Percentiles rank a stretch among this genome's conserved stretches.
phyloP scores from a whole-genome alignment of 2,113 vertebrate genomes.

The Grantiella picta region DNA sequence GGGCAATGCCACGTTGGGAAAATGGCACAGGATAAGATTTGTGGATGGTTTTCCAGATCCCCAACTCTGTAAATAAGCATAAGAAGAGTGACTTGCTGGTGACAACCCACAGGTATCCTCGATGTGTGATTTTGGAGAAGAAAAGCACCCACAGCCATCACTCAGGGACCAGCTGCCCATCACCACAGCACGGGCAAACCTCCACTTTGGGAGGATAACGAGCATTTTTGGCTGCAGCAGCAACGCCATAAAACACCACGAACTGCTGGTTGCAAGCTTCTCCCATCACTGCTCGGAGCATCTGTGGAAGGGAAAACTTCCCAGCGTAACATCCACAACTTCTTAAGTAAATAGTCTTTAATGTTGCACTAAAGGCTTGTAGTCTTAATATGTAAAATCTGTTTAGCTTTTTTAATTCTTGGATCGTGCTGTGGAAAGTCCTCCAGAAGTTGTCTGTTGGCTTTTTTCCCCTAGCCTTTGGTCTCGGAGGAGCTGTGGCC shows the following conservation, averaged over 20 bases:
- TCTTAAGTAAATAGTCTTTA: conserved; percentile 53
- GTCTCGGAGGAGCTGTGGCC: neutral
- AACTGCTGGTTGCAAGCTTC: neutral
- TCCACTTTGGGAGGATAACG: fast-evolving
- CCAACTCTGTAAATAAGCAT: neutral
- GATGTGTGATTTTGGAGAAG: neutral
- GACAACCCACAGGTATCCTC: no score
- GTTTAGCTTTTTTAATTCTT: conserved; percentile 48
- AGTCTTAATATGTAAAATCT: conserved; percentile 61
- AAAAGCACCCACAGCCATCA: neutral
- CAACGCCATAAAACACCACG: fast-evolving
- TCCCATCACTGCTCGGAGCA: neutral
- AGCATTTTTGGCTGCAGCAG: neutral
- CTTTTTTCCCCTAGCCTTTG: neutral
- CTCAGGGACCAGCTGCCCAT: neutral
- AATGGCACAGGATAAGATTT: neutral
- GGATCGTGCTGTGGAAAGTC: conserved; percentile 34
- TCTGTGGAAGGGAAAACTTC: conserved; percentile 42
- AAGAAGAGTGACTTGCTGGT: neutral
- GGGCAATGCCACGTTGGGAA: fast-evolving
- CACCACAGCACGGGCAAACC: fast-evolving
- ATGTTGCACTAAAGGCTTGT: conserved; percentile 40
- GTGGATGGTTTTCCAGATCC: neutral
- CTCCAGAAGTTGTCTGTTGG: conserved; percentile 26
- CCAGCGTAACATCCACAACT: conserved; percentile 17